These are phyloP conservation scores for Zoanthus sociatus DNA, from an alignment of 92 coral and sea anemone genomes.

Conservation along the genomic window DNA sequence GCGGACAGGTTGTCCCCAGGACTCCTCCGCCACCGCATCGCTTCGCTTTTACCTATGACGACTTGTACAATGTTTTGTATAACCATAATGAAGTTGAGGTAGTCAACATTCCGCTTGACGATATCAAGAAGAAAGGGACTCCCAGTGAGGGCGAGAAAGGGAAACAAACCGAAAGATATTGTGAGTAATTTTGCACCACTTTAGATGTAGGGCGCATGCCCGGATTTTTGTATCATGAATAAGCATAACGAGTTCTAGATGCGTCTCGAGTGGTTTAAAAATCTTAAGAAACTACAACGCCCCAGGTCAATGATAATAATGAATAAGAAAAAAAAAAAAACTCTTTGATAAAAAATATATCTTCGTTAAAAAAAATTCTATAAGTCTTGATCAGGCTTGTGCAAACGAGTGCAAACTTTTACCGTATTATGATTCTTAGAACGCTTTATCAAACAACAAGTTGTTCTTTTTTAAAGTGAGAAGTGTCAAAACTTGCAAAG, in stretches of 20 bases:
- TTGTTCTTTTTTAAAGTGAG: slow-evolving; percentile 17
- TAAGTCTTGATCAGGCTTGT: background rate
- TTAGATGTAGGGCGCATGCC: background rate
- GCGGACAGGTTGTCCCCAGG: slow-evolving; percentile 47
- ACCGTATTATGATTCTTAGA: background rate
- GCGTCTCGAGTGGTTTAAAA: slow-evolving; percentile 9
- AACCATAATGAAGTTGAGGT: slow-evolving; percentile 39
- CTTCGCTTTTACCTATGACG: slow-evolving; percentile 34
- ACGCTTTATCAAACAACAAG: slow-evolving; percentile 10
- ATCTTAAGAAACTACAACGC: background rate
- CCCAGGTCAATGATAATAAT: background rate
- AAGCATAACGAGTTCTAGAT: background rate
- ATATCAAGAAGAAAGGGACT: slow-evolving; percentile 36
- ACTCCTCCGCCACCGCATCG: slow-evolving; percentile 31
- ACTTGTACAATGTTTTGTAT: slow-evolving; percentile 27
- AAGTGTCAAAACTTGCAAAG: slow-evolving; percentile 24
- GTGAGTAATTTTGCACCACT: slow-evolving; percentile 21
- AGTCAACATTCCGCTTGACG: slow-evolving; percentile 29
- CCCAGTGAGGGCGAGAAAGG: slow-evolving; percentile 26
- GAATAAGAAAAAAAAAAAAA: no score
- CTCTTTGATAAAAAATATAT: no score
- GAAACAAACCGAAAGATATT: slow-evolving; percentile 40
- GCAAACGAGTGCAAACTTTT: background rate
- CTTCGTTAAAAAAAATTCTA: background rate
- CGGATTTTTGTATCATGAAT: background rate